phyloP scores from a whole-genome alignment of 1,140 invertebrate species.

The Rhopalosiphum maidis region DNA sequence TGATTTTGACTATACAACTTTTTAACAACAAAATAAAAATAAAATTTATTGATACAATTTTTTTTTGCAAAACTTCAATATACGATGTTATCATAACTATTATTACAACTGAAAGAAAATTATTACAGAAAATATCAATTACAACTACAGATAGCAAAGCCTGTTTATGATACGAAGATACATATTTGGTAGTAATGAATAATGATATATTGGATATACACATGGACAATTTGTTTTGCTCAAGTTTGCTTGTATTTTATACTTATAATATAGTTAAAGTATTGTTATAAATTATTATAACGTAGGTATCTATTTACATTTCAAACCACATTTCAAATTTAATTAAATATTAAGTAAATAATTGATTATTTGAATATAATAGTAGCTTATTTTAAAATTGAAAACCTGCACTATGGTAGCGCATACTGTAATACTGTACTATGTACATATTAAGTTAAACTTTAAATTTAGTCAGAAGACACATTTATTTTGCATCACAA shows the following conservation, averaged over 20 bases:
- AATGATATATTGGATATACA: background rate
- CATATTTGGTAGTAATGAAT: background rate
- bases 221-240: background rate
- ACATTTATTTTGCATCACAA: background rate
- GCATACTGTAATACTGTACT: background rate
- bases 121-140: background rate
- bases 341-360: background rate
- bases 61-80: background rate
- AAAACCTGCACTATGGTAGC: background rate
- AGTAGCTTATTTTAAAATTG: background rate
- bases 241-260: background rate
- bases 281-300: background rate
- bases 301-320: background rate
- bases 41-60: background rate
- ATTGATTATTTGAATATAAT: background rate
- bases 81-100: background rate
- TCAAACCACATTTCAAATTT: background rate
- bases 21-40: background rate
- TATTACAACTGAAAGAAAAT: background rate
- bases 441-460: background rate
- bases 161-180: background rate
- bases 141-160: background rate
- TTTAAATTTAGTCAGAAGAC: background rate
- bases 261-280: background rate
- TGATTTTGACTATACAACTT: background rate